A percentile compares a stretch with the other conserved stretches of the same genome.
Conservation (phyloP, 1,140 invertebrate species). For the Phymorhynchus buccinoides region DNA sequence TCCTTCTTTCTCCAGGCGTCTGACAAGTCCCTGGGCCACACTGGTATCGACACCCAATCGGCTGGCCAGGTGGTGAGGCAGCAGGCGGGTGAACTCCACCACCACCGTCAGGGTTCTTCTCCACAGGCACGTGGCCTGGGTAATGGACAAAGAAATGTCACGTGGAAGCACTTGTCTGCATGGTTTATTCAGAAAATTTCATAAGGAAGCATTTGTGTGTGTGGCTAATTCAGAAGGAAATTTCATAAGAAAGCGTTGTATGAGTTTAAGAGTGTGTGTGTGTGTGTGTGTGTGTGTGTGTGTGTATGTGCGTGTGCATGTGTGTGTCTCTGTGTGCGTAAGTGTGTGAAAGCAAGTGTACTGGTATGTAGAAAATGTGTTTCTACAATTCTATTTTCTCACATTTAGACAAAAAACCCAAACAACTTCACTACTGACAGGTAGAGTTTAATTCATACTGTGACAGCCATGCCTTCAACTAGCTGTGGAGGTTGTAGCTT, state of each 20-base stretch:
- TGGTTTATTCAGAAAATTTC: no score
- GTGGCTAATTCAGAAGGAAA: no score
- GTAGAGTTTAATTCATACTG: no score
- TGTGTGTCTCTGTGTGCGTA: neutral
- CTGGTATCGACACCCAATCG: constrained; percentile 67
- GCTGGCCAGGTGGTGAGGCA: constrained; percentile 61
- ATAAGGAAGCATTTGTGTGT: neutral
- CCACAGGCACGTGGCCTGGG: constrained; percentile 71
- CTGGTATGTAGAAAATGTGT: no score
- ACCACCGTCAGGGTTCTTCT: constrained; percentile 64
- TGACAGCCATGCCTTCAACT: no score
- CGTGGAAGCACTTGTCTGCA: neutral
- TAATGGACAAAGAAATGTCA: neutral
- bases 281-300: neutral
- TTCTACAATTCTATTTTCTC: no score
- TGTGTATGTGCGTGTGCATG: neutral
- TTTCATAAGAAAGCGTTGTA: neutral
- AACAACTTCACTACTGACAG: no score
- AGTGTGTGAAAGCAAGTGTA: neutral
- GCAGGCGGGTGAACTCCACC: constrained; percentile 59
- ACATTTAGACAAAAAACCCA: no score
- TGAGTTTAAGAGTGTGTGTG: neutral
- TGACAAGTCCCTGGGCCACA: constrained; percentile 69
- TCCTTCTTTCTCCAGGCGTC: constrained; percentile 69
- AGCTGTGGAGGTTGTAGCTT: no score